phyloP scores from a whole-genome alignment of 37 sponge, comb jelly and placozoan genomes.

The Tethya wilhelma region DNA sequence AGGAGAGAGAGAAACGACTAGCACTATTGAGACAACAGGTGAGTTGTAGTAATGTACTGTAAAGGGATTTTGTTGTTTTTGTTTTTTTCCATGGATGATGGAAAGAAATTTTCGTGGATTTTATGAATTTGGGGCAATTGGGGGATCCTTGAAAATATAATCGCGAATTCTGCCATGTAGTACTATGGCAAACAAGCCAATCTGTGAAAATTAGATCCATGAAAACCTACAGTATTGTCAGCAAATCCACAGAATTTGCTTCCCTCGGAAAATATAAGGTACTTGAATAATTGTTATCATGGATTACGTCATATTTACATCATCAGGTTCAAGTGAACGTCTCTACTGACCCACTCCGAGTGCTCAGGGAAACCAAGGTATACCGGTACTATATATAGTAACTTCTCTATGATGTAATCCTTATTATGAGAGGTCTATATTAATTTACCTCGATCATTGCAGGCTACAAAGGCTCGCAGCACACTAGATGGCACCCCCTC shows the following conservation, averaged over 20 bases:
- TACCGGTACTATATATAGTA: neutral
- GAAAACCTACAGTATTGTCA: too few relatives aligned
- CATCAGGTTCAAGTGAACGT: constrained; percentile 38
- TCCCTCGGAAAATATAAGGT: too few relatives aligned
- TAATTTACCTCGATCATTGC: neutral
- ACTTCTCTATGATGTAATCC: too few relatives aligned
- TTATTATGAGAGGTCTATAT: neutral
- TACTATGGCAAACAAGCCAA: too few relatives aligned
- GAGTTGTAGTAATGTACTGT: neutral
- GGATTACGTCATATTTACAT: neutral
- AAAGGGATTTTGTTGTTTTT: neutral
- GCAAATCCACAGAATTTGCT: too few relatives aligned
- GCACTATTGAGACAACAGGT: constrained; percentile 48
- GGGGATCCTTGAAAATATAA: too few relatives aligned
- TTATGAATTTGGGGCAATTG: neutral
- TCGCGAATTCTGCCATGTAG: too few relatives aligned
- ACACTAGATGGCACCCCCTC: neutral
- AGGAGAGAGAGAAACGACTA: constrained; percentile 39
- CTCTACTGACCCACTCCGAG: constrained; percentile 44
- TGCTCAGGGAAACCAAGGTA: constrained; percentile 51
- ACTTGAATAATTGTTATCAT: too few relatives aligned
- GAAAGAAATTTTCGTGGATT: neutral
- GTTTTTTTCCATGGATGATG: neutral
- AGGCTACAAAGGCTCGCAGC: constrained; percentile 2
- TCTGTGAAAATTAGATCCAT: too few relatives aligned